These are phyloP conservation scores for Troides aeacus DNA, from an alignment of 2,888 invertebrate genomes.

Conservation along the genomic window DNA sequence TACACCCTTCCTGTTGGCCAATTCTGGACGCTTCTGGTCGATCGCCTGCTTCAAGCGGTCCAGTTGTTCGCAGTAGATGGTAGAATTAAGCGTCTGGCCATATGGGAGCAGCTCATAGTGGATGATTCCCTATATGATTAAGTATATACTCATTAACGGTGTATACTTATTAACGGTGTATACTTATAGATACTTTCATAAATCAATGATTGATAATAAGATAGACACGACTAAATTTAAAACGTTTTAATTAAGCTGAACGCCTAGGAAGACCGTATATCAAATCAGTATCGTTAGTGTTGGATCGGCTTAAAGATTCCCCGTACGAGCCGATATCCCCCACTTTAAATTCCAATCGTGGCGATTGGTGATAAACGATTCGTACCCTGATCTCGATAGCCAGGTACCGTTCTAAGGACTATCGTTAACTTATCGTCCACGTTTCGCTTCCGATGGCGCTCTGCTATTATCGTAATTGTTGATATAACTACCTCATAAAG, in stretches of 20 bases:
- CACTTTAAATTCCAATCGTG: slow-evolving; percentile 70
- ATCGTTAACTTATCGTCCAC: slow-evolving; percentile 77
- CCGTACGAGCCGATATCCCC: slow-evolving; percentile 35
- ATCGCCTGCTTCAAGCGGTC: no score
- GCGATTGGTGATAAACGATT: slow-evolving; percentile 72
- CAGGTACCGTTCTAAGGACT: slow-evolving; percentile 66
- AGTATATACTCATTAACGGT: no score
- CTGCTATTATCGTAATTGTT: slow-evolving; percentile 56
- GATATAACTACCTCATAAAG: slow-evolving; percentile 38
- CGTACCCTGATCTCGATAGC: slow-evolving; percentile 71
- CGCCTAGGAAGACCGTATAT: slow-evolving; percentile 17
- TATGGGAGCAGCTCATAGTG: no score
- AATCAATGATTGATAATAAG: no score
- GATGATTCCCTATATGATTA: no score
- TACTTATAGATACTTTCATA: no score
- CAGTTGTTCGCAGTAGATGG: no score
- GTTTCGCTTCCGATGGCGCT: slow-evolving; percentile 71
- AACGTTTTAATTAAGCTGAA: slow-evolving; percentile 18
- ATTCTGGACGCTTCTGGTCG: no score
- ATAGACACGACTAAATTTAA: neutral
- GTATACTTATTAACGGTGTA: no score
- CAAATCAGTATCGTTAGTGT: slow-evolving; percentile 41
- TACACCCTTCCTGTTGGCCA: no score
- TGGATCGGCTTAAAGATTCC: slow-evolving; percentile 45
- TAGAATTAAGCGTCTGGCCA: no score